Percentiles rank a stretch among this genome's conserved stretches.
phyloP scores from a whole-genome alignment of 2,113 vertebrate genomes.

The Candoia aspera region DNA sequence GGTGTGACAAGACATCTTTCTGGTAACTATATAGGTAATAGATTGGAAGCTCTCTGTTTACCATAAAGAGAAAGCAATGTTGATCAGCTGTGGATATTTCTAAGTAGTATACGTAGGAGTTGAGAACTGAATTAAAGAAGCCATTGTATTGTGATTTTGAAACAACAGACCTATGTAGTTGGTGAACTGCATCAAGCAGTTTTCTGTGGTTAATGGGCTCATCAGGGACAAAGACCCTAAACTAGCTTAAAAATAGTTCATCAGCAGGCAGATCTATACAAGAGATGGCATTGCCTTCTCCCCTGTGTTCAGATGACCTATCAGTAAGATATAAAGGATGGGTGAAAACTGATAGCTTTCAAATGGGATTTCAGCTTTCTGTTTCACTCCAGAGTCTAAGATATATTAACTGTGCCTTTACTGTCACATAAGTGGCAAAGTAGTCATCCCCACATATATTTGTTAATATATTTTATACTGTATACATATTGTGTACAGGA shows the following conservation, averaged over 20 bases:
- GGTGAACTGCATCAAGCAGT: neutral
- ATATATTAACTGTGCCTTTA: neutral
- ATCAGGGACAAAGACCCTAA: neutral
- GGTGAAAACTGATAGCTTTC: neutral
- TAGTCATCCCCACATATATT: neutral
- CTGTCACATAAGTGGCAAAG: neutral
- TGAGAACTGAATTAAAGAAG: neutral
- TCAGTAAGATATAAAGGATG: neutral
- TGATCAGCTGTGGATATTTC: neutral
- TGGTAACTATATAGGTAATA: neutral
- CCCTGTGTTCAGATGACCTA: neutral
- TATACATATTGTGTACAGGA: too few relatives aligned
- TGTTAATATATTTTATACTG: neutral
- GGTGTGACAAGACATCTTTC: neutral
- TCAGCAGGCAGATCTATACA: neutral
- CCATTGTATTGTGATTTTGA: neutral
- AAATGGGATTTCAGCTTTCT: slow-evolving; percentile 15
- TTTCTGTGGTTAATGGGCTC: neutral
- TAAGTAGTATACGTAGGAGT: neutral
- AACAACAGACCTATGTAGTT: neutral
- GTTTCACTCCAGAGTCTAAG: neutral
- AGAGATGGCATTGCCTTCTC: neutral
- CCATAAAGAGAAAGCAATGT: neutral
- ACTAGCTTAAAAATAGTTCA: neutral
- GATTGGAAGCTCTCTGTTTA: neutral